Evolutionary conservation across 2,113 vertebrate genomes (phyloP), one percentile per base, ranked within the genome.

Genomic region (Sterna hirundo): DNA sequence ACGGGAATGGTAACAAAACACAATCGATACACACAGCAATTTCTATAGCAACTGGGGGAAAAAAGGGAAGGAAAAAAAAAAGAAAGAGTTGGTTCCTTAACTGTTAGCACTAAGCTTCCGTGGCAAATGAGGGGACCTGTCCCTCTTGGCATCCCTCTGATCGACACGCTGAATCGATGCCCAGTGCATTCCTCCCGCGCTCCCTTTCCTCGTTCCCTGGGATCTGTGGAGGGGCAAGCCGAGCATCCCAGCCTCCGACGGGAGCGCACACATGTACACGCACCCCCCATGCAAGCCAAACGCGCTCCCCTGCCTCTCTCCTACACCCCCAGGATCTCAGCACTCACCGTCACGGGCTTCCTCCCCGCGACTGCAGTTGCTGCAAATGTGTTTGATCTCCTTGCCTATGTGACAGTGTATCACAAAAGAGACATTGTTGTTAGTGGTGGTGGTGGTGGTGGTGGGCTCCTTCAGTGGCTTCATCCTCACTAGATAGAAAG

Each of bases 321-420:
- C 91, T 94, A 54, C 95, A 95, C 90, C 91, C 91, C 84, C 93
- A 58, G 96, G 22, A 46, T 85, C 95, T 74, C 83, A 19, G 91
- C 96, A 99, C 99, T 99, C 98, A 99, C 99, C 99, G 95, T 99
- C 99, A 96, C 98, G 99, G 88, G 99, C 97, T 96, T 98, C 98
- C 96, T 99, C 99, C 90, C 99, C 99, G 61, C 99, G 99, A 96
- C 99, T 99, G 99, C 99, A 99, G 97, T 99, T 99, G 98, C 99
- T 99, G 99, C 99, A 99, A 94, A 99, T 99, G 98, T 99, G 99
- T 97, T 99, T 99, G 91, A 99, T 99, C 98, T 99, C 99, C 97
- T 99, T 99, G 93, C 99, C 99, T 95, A 99, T 99, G 97, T 99
- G 99, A 97, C 99, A 99, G 97, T 99, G 99, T 97, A 99, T 99